phyloP scores from a whole-genome alignment of 2,113 vertebrate species.

The Psilopsiagon aurifrons region DNA sequence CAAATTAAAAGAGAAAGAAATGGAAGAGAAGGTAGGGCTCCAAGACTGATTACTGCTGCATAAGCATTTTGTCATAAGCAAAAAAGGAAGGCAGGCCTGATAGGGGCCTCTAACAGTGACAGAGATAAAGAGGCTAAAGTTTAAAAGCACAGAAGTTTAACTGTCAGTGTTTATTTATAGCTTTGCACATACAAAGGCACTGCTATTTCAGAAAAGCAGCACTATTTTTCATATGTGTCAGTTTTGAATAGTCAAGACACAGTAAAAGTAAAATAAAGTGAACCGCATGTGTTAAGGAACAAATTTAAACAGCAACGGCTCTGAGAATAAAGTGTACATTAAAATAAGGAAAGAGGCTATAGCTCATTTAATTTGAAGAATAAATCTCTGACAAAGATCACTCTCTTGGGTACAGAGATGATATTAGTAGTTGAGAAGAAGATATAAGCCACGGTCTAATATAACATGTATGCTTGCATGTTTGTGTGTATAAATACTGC shows the following conservation, averaged over 20 bases:
- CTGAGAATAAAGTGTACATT: slow-evolving; percentile 73
- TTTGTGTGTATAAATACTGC: not conserved
- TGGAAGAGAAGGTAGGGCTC: not conserved
- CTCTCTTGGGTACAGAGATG: not conserved
- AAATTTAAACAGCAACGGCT: slow-evolving; percentile 73
- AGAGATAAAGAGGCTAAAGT: slow-evolving; percentile 69
- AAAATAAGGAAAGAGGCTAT: slow-evolving; percentile 59
- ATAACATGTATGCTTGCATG: not conserved
- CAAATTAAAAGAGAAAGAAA: slow-evolving; percentile 61
- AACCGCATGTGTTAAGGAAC: slow-evolving; percentile 62
- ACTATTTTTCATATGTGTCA: slow-evolving; percentile 72
- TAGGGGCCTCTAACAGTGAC: slow-evolving; percentile 59
- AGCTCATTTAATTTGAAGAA: slow-evolving; percentile 68
- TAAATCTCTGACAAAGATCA: slow-evolving; percentile 58
- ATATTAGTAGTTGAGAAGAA: slow-evolving; percentile 34
- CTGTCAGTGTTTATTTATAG: slow-evolving; percentile 71
- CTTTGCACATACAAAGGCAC: slow-evolving; percentile 64
- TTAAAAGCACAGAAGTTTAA: slow-evolving; percentile 73
- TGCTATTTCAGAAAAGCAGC: slow-evolving; percentile 59
- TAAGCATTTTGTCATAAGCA: slow-evolving; percentile 68
- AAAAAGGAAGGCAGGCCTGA: slow-evolving; percentile 51
- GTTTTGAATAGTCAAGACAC: slow-evolving; percentile 66
- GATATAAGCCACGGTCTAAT: not conserved
- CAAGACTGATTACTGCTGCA: slow-evolving; percentile 58
- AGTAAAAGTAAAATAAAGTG: slow-evolving; percentile 75